Evolutionary conservation across 2,113 vertebrate species (phyloP).

Genomic region (Tragulus kanchil): DNA sequence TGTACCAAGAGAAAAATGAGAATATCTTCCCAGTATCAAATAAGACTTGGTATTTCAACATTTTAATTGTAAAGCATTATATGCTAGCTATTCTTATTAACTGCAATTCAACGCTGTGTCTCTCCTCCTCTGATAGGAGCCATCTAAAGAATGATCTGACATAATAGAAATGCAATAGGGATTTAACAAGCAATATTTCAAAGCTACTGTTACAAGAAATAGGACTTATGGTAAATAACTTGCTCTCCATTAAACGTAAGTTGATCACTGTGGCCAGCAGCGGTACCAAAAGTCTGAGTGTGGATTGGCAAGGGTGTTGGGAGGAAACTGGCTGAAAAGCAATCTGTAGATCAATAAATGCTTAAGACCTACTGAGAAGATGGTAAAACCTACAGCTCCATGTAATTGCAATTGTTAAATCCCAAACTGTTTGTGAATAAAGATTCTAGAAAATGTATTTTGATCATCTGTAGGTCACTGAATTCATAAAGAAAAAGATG

Average conservation of each 20-base stretch:
- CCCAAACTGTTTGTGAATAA: slow-evolving; percentile 64
- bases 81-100: not conserved
- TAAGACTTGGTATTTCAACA: not conserved
- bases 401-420: slow-evolving; percentile 68
- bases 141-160: not conserved
- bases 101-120: not conserved
- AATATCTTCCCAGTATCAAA: not conserved
- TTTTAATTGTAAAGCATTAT: not conserved
- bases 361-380: slow-evolving; percentile 65
- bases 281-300: not conserved
- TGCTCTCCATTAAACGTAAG: not conserved
- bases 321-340: slow-evolving; percentile 43
- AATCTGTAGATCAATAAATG: slow-evolving; percentile 61
- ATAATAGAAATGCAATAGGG: not conserved
- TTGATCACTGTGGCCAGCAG: not conserved
- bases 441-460: slow-evolving; percentile 49
- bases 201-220: not conserved
- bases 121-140: not conserved
- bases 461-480: not conserved
- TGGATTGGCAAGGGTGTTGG: not conserved
- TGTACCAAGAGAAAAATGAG: not conserved
- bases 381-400: slow-evolving; percentile 61
- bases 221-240: not conserved
- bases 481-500: slow-evolving; percentile 3
- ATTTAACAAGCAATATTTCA: not conserved